Evolutionary conservation across 2,113 vertebrate species (phyloP), one percentile per base, ranked within the genome.

Genomic region (Festucalex cinctus): DNA sequence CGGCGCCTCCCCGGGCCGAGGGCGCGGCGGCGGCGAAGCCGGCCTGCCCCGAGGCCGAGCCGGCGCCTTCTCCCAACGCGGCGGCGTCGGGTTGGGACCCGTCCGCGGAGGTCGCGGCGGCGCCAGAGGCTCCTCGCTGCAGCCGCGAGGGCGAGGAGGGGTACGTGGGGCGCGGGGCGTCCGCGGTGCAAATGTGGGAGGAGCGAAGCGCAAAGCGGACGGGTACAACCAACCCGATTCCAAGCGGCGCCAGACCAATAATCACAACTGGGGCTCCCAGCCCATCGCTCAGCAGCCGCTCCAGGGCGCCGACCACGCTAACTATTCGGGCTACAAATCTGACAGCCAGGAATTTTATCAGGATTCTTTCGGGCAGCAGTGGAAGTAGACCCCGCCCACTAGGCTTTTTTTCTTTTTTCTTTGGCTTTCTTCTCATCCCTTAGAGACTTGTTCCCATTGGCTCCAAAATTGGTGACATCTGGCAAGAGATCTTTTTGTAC

Each of bases 221-320:
- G 97, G 95, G 91, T 98, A 98, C 96, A 98, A 94, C 96, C 96
- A 98, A 93, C 97, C 97, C 92, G 96, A 98, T 95, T 96, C 95
- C 94, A 99, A 98, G 93, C 95, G 96, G 86, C 97, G 95, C 92
- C 96, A 98, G 94, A 97, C 95, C 94, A 95, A 93, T 96, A 97
- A 95, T 96, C 96, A 97, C 94, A 98, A 98, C 96, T 98, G 97
- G 97, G 97, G 97, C 94, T 98, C 96, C 89, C 95, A 97, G 93
- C 97, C 96, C 91, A 98, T 99, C 93, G 96, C 95, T 91, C 97
- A 99, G 94, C 96, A 99, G 90, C 97, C 96, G 91, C 95, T 99
- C 90, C 96, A 97, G 91, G 94, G 95, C 90, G 95, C 94, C 90
- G 94, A 97, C 91, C 94, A 95, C 93, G 94, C 95, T 94, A 96